phyloP scores from a whole-genome alignment of 1,140 invertebrate species.

The Cepaea nemoralis region DNA sequence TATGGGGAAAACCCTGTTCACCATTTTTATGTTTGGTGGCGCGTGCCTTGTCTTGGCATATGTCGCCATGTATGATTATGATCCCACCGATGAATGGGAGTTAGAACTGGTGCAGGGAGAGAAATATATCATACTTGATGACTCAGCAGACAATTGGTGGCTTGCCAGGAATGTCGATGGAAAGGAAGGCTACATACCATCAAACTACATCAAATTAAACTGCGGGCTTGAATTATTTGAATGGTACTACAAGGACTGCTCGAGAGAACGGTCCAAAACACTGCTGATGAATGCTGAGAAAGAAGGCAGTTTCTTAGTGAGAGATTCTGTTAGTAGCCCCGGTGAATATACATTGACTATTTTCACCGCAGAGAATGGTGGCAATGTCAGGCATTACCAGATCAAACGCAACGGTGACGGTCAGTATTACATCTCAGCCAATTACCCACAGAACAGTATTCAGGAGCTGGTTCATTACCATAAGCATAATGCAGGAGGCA shows the following conservation, averaged over 20 bases:
- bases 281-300: constrained; percentile 91
- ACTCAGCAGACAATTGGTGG: constrained; percentile 96
- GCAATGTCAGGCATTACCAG: constrained; percentile 79
- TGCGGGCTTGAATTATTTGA: constrained; percentile 90
- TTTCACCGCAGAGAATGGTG: constrained; percentile 82
- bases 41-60: no score
- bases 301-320: constrained; percentile 95
- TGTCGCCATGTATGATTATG: constrained; percentile 63
- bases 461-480: constrained; percentile 95
- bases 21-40: no score
- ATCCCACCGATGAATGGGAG: constrained; percentile 60
- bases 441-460: constrained; percentile 90
- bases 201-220: constrained; percentile 95
- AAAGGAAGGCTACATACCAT: constrained; percentile 93
- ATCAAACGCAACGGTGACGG: constrained; percentile 89
- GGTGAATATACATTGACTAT: constrained; percentile 91
- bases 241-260: constrained; percentile 96
- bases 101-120: constrained; percentile 79
- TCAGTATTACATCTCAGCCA: constrained; percentile 92
- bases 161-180: constrained; percentile 90
- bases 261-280: constrained; percentile 91
- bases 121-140: constrained; percentile 92
- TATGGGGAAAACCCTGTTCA: no score
- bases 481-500: constrained; percentile 91
- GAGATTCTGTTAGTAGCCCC: constrained; percentile 93